Evolutionary conservation across 2,888 invertebrate genomes (phyloP).

Genomic region (Hirudinaria manillensis): DNA sequence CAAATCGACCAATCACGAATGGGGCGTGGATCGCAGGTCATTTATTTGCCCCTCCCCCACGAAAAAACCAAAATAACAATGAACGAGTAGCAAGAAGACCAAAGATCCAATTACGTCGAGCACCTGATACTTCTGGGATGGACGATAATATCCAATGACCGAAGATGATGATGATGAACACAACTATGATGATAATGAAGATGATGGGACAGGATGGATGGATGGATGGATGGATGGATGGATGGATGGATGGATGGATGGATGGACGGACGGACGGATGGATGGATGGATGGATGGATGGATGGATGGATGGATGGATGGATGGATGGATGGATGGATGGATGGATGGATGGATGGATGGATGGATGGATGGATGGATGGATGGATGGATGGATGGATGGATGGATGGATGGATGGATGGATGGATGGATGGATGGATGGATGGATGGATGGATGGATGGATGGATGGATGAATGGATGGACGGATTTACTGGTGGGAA

Average conservation of each 20-base stretch:
- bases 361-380: slow-evolving; percentile 7
- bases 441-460: slow-evolving; percentile 17
- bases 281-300: no score
- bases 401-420: background rate
- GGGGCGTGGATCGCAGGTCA: no score
- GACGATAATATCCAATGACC: no score
- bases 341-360: slow-evolving; percentile 4
- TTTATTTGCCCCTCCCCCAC: no score
- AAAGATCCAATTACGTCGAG: no score
- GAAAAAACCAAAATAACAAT: no score
- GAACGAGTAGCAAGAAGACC: no score
- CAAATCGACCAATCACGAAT: no score
- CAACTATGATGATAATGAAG: no score
- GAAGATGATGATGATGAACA: no score
- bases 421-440: background rate
- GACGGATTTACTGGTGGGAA: slow-evolving; percentile 6
- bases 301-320: background rate
- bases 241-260: background rate
- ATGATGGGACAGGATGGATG: background rate
- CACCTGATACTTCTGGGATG: no score
- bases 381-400: slow-evolving; percentile 7
- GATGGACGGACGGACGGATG: background rate
- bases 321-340: background rate
- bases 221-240: background rate
- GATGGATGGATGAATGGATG: background rate